Base-by-base conservation (phyloP, 2,797 vertebrate genomes). In the Gorsachius magnificus region DNA sequence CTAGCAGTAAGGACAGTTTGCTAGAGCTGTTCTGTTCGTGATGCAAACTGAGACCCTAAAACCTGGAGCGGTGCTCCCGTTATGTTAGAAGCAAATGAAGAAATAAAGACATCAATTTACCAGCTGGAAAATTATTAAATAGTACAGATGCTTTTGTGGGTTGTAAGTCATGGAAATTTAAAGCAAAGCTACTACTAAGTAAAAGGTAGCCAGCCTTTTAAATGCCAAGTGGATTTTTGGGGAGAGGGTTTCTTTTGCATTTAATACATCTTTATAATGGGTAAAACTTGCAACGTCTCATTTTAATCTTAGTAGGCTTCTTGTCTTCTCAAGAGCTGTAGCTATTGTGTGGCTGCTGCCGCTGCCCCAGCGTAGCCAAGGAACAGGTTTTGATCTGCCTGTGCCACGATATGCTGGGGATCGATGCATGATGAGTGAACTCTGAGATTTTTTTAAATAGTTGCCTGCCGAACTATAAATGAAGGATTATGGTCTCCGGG, bases 1-100 rank as follows among this genome's bases (percentile, higher is more conserved):
- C 53, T 1, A 4, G 46, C 51, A 21, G 41, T 1, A 11, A 15
- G 8, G 36, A 29, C 3, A 1, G 10, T 41, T 50, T 51, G 28
- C 21, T 31, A 4, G 21, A 61, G 46, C 51, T 18, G 19, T 9
- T 10, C 16, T 15, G 35, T 16, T 35, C 8, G 22, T 36, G 57
- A 36, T 26, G 57, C 57, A 36, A 60, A 60, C 57, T 12, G 57
- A 60, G 57, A 26, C 25, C n/a, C 57, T 17, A 60, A 7, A 36
- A 60, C 35, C 57, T 17, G 57, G 57, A 36, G 35, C 6, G 57
- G 24, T 36, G n/a, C 16, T 36, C 22, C 57, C 57, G 8, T 8
- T 26, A 22, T n/a, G 4, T 35, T 58, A 25, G 22, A 36, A 58
- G 57, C n/a, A 60, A 12, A 60, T 60, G 36, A 60, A 35, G 56